Percentiles rank a stretch among this genome's conserved stretches.
These are phyloP conservation scores for Helobdella robusta DNA, from an alignment of 2,888 invertebrate species.

Conservation along the genomic window DNA sequence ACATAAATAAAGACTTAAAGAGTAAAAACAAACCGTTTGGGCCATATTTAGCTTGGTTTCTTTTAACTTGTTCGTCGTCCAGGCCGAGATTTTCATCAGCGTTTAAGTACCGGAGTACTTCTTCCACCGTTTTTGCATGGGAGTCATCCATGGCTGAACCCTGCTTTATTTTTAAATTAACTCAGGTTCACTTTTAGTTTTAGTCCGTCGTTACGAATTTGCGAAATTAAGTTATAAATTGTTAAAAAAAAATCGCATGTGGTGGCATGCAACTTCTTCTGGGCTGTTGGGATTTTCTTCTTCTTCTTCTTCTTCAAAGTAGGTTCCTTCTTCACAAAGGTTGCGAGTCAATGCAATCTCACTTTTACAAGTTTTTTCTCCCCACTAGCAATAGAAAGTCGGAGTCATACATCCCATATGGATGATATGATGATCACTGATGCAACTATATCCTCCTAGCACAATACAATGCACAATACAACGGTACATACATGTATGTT, in stretches of 20 bases:
- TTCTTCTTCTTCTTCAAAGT: no score
- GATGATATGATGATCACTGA: no score
- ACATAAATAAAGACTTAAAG: no score
- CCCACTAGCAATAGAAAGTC: no score
- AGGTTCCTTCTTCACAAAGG: not conserved
- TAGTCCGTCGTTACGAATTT: not conserved
- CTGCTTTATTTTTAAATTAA: not conserved
- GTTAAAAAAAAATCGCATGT: not conserved
- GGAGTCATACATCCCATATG: no score
- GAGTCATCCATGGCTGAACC: slow-evolving; percentile 43
- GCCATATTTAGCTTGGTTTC: slow-evolving; percentile 95
- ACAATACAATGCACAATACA: no score
- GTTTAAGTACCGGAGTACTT: slow-evolving; percentile 77
- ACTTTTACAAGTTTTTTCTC: not conserved
- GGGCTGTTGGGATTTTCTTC: no score
- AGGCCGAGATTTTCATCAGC: slow-evolving; percentile 82
- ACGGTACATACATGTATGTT: no score
- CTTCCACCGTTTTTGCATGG: slow-evolving; percentile 54
- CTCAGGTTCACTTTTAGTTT: not conserved
- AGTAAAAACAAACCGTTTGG: no score
- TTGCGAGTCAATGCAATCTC: not conserved
- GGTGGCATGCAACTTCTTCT: no score
- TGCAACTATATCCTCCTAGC: no score
- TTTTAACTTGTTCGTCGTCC: slow-evolving; percentile 79
- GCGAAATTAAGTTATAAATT: slow-evolving; percentile 2